phyloP scores from a whole-genome alignment of 2,888 invertebrate species.

The Phalera bucephala region DNA sequence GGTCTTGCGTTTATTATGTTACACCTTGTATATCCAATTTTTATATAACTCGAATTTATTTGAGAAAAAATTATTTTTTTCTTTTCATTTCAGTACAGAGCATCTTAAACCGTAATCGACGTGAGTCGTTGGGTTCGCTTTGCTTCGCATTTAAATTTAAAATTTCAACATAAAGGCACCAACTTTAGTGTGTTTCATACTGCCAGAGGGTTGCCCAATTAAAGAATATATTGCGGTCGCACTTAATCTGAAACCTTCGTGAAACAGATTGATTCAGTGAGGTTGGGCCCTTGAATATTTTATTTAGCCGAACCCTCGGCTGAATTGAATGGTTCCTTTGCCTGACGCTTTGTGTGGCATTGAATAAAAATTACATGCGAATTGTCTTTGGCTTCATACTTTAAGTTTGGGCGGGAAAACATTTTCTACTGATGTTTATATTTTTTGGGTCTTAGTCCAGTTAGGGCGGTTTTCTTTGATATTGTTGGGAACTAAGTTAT shows the following conservation, averaged over 20 bases:
- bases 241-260: constrained; percentile 45
- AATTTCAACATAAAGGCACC: not conserved
- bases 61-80: too few species aligned
- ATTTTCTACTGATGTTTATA: constrained; percentile 19
- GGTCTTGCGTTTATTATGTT: too few species aligned
- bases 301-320: constrained; percentile 36
- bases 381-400: constrained; percentile 34
- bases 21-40: too few species aligned
- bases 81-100: too few species aligned
- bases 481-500: not conserved
- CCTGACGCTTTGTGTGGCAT: constrained; percentile 33
- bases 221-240: constrained; percentile 53
- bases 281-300: constrained; percentile 57
- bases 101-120: too few species aligned
- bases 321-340: constrained; percentile 42
- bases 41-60: too few species aligned
- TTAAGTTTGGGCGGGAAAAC: constrained; percentile 24
- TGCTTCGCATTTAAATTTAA: not conserved
- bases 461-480: constrained; percentile 1
- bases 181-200: not conserved
- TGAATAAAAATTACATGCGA: constrained; percentile 51
- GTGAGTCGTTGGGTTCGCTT: too few species aligned
- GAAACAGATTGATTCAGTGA: constrained; percentile 57
- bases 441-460: not conserved
- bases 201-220: constrained; percentile 42